Evolutionary conservation across 2,888 invertebrate genomes (phyloP).

Genomic region (Microctonus aethiopoides): DNA sequence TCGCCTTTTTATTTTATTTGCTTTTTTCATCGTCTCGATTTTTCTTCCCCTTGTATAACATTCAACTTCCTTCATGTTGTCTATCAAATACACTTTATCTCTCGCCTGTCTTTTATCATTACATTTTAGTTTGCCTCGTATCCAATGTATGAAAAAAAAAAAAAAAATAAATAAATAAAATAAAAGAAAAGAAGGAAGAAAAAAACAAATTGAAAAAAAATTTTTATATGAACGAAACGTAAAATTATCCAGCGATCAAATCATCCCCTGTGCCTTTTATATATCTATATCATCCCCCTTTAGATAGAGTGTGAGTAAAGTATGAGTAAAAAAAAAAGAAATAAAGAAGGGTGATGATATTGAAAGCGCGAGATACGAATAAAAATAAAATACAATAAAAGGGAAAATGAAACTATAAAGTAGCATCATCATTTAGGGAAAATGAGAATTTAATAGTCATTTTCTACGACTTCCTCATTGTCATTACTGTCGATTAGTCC

Average conservation of each 20-base stretch:
- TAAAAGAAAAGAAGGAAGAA: background rate
- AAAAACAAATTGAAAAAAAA: constrained; percentile 36
- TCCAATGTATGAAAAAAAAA: background rate
- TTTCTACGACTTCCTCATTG: constrained; percentile 14
- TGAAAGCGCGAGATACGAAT: background rate
- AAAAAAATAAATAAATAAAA: background rate
- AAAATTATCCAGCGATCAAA: constrained; percentile 41
- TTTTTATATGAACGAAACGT: constrained; percentile 35
- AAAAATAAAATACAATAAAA: constrained; percentile 8
- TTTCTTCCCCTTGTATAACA: background rate
- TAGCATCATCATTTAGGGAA: constrained; percentile 5
- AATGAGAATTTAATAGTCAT: constrained; percentile 18
- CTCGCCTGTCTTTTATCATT: constrained; percentile 2
- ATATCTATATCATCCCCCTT: constrained; percentile 25
- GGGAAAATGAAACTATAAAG: constrained; percentile 26
- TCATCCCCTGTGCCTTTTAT: constrained; percentile 22
- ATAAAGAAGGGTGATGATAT: background rate
- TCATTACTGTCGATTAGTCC: constrained; percentile 14
- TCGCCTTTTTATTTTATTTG: background rate
- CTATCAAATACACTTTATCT: background rate
- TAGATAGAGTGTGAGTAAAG: background rate
- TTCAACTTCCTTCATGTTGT: background rate
- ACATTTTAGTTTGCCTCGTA: background rate
- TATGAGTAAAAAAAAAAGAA: constrained; percentile 9
- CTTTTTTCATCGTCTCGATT: background rate